phyloP scores from a whole-genome alignment of 2,113 vertebrate genomes.

The Periophthalmus modestus region DNA sequence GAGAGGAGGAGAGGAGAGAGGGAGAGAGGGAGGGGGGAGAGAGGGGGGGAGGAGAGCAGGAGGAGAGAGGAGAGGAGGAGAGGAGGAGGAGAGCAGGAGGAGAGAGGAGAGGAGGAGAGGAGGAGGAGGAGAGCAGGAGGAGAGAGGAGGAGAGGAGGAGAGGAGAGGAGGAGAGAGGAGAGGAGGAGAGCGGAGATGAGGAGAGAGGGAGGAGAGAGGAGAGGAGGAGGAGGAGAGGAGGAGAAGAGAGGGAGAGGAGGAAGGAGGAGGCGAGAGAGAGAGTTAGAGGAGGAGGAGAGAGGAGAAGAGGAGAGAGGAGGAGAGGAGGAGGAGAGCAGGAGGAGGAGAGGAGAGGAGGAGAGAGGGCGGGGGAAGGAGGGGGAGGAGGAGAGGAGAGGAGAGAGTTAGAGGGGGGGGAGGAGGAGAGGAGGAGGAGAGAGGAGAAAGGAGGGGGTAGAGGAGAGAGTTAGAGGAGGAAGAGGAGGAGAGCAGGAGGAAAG shows the following conservation, averaged over 20 bases:
- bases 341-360: background rate
- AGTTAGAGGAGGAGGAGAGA: too few species aligned
- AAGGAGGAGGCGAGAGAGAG: too few species aligned
- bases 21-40: background rate
- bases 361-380: background rate
- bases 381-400: too few species aligned
- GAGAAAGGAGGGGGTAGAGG: too few species aligned
- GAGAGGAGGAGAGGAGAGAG: background rate
- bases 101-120: background rate
- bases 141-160: too few species aligned
- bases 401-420: background rate
- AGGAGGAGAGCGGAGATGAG: background rate
- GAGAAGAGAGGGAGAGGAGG: background rate
- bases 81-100: too few species aligned
- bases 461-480: too few species aligned
- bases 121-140: rapidly evolving
- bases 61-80: too few species aligned
- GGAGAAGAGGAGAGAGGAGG: background rate
- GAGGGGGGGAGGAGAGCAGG: background rate
- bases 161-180: background rate
- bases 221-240: too few species aligned
- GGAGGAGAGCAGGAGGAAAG: background rate
- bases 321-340: background rate
- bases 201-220: background rate
- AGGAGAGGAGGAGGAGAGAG: too few species aligned